These are phyloP conservation scores for Bradypodion ventrale DNA, from an alignment of 2,797 vertebrate species.

Conservation along the genomic window DNA sequence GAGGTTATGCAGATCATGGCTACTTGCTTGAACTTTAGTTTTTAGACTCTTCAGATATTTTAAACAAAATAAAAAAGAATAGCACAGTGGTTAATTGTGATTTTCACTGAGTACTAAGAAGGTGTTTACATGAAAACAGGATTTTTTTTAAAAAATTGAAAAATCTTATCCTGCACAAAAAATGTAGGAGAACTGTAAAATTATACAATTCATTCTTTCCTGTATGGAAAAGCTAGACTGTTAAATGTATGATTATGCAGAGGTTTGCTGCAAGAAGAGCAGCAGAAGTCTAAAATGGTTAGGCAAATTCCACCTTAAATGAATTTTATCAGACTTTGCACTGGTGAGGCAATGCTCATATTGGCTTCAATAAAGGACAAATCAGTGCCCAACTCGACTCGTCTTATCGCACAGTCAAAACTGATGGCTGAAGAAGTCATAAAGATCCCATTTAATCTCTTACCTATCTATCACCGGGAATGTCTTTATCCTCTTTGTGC, in stretches of 20 bases:
- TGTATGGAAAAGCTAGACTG: neutral
- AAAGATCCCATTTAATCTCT: constrained; percentile 94
- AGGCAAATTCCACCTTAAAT: constrained; percentile 86
- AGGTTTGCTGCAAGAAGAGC: constrained; percentile 9
- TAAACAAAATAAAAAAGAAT: neutral
- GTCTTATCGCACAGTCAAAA: constrained; percentile 88
- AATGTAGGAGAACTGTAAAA: neutral
- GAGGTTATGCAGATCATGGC: neutral
- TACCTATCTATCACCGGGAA: constrained; percentile 88
- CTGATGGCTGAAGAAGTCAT: constrained; percentile 91
- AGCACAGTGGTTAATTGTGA: neutral
- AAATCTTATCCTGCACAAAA: neutral
- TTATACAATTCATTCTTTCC: neutral
- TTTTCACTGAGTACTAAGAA: neutral
- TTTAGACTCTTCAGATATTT: neutral
- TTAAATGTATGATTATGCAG: constrained; percentile 28
- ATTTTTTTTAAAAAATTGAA: neutral
- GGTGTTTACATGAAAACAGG: neutral
- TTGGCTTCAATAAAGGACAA: constrained; percentile 89
- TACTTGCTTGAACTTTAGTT: too few species aligned
- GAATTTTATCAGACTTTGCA: constrained; percentile 78
- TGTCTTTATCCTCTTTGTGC: constrained; percentile 86
- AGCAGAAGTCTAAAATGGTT: constrained; percentile 46
- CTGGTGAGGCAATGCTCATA: constrained; percentile 83
- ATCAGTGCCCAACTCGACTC: constrained; percentile 84